These are phyloP conservation scores for Anoncus sp. DNA, from an alignment of 2,888 invertebrate species.

Conservation along the genomic window DNA sequence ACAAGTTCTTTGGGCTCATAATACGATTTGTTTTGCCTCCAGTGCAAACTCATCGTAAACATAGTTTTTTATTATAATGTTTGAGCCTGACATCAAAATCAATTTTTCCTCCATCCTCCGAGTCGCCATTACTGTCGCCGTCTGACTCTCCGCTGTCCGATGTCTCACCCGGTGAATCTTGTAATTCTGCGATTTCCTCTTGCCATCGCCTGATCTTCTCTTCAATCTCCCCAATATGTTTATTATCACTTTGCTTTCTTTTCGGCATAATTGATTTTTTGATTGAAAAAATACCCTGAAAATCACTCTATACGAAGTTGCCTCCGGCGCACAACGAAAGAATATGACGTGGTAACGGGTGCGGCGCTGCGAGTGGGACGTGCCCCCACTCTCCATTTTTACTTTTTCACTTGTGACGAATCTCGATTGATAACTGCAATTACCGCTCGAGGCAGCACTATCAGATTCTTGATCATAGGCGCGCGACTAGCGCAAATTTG, in stretches of 20 bases:
- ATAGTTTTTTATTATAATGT: neutral
- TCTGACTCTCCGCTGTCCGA: slow-evolving; percentile 2
- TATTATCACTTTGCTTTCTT: neutral
- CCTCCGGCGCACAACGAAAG: slow-evolving; percentile 8
- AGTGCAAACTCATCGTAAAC: slow-evolving; percentile 21
- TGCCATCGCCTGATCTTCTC: slow-evolving; percentile 16
- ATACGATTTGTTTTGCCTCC: slow-evolving; percentile 20
- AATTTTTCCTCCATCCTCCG: slow-evolving; percentile 23
- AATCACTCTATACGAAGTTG: neutral
- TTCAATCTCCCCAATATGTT: slow-evolving; percentile 10
- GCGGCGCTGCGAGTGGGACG: neutral
- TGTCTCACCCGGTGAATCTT: neutral
- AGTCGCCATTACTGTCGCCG: slow-evolving; percentile 9
- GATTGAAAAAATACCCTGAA: slow-evolving; percentile 7
- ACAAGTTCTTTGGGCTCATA: neutral
- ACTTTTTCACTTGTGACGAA: neutral
- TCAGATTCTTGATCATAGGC: too few relatives aligned
- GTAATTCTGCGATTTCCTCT: neutral
- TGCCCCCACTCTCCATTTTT: neutral
- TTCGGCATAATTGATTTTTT: slow-evolving; percentile 7
- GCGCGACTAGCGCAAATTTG: too few relatives aligned
- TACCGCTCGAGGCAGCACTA: too few relatives aligned
- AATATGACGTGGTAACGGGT: neutral
- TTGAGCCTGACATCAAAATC: slow-evolving; percentile 6
- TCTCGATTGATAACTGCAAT: too few relatives aligned